These are phyloP conservation scores for Thalpophila matura DNA, from an alignment of 2,888 invertebrate species.

Conservation along the genomic window DNA sequence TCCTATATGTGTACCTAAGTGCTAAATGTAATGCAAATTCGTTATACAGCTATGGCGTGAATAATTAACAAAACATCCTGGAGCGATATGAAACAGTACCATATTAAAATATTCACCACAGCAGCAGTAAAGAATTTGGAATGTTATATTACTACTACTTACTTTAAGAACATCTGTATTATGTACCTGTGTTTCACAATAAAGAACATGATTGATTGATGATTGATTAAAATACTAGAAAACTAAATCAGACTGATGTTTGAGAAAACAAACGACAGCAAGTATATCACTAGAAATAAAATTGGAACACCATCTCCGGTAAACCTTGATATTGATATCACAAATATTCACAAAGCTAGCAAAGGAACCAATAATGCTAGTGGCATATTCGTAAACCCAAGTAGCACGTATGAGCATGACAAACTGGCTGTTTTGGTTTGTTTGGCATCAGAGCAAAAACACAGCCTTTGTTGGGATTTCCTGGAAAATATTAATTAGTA, in stretches of 20 bases:
- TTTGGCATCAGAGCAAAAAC: constrained; percentile 22
- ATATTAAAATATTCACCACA: not conserved
- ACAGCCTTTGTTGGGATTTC: not conserved
- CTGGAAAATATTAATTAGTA: constrained; percentile 12
- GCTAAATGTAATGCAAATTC: no score
- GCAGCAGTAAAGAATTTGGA: not conserved
- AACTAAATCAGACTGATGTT: not conserved
- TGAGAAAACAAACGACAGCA: not conserved
- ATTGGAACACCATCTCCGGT: constrained; percentile 21
- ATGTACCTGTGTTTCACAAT: no score
- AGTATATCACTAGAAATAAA: no score
- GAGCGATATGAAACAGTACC: not conserved
- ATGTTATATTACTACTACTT: not conserved
- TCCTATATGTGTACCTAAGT: no score
- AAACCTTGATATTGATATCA: constrained; percentile 1
- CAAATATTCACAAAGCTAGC: constrained; percentile 19
- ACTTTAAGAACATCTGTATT: no score
- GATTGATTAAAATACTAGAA: not conserved
- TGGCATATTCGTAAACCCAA: constrained; percentile 19
- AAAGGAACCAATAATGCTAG: constrained; percentile 37
- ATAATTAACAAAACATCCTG: no score
- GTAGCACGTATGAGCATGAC: constrained; percentile 12
- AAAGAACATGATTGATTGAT: no score
- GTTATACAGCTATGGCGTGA: no score
- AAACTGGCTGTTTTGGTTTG: constrained; percentile 15